These are phyloP conservation scores for Baccha elongata DNA, from an alignment of 2,888 invertebrate genomes.

Conservation along the genomic window DNA sequence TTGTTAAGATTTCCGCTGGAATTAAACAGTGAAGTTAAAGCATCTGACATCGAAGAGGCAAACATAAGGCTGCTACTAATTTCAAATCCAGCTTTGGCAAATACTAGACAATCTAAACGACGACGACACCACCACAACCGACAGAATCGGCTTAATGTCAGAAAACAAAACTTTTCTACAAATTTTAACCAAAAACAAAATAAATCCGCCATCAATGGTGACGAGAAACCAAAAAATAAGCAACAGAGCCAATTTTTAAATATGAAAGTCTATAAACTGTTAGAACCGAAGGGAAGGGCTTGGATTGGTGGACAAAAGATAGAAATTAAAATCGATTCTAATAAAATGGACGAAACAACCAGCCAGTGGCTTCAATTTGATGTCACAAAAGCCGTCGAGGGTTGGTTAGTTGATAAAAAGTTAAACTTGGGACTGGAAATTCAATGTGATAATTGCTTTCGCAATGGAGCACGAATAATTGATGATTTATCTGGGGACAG, in stretches of 20 bases:
- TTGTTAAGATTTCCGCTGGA: slow-evolving; percentile 76
- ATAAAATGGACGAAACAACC: slow-evolving; percentile 76
- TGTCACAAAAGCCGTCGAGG: slow-evolving; percentile 83
- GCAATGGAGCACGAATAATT: slow-evolving; percentile 81
- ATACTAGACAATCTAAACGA: slow-evolving; percentile 27
- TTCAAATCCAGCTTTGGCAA: slow-evolving; percentile 77
- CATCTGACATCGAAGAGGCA: slow-evolving; percentile 79
- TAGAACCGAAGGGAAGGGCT: slow-evolving; percentile 76
- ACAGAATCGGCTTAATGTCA: slow-evolving; percentile 1
- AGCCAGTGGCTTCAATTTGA: slow-evolving; percentile 86
- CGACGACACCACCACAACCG: slow-evolving; percentile 46
- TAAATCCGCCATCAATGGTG: slow-evolving; percentile 13
- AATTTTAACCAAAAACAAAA: slow-evolving; percentile 10
- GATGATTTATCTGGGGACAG: slow-evolving; percentile 75
- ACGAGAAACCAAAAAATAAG: not conserved
- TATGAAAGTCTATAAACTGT: slow-evolving; percentile 79
- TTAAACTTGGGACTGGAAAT: slow-evolving; percentile 84
- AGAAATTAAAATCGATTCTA: slow-evolving; percentile 77
- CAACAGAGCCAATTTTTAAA: slow-evolving; percentile 74
- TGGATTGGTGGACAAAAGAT: slow-evolving; percentile 81
- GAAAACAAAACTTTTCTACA: slow-evolving; percentile 1
- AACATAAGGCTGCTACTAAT: slow-evolving; percentile 79
- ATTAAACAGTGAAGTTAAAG: slow-evolving; percentile 62
- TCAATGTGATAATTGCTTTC: slow-evolving; percentile 83
- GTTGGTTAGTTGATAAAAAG: slow-evolving; percentile 82